phyloP scores from a whole-genome alignment of 2,797 vertebrate genomes.

The Potorous gilbertii region DNA sequence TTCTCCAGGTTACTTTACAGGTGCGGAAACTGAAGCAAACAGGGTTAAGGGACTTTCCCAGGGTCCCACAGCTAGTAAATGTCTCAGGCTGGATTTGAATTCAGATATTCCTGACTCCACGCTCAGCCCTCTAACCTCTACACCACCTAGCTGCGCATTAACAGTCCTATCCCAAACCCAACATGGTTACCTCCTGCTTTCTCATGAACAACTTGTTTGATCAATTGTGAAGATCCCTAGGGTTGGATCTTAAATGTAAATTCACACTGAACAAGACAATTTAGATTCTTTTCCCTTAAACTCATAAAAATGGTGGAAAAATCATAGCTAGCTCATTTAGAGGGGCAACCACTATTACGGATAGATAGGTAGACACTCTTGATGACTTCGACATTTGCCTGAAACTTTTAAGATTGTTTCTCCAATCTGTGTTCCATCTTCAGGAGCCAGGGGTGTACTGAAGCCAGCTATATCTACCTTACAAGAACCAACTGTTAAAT shows the following conservation, averaged over 20 bases:
- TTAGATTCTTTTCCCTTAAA: background rate
- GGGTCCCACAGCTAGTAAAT: background rate
- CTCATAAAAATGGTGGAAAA: background rate
- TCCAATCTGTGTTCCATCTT: background rate
- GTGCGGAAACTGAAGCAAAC: background rate
- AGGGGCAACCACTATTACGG: background rate
- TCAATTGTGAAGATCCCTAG: background rate
- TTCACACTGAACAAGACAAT: background rate
- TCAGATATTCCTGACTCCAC: background rate
- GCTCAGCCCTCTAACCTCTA: background rate
- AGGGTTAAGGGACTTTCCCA: background rate
- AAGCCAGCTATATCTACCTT: background rate
- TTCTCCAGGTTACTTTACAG: background rate
- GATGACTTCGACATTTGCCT: background rate
- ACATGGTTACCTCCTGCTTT: background rate
- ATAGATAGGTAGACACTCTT: background rate
- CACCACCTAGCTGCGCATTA: background rate
- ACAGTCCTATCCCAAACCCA: background rate
- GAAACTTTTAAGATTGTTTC: background rate
- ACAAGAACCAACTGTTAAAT: background rate
- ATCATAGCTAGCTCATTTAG: background rate
- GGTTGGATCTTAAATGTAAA: background rate
- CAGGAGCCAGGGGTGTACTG: background rate
- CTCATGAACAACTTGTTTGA: background rate
- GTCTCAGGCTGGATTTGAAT: background rate